Evolutionary conservation across 2,888 invertebrate genomes (phyloP).

Genomic region (Gortyna flavago): DNA sequence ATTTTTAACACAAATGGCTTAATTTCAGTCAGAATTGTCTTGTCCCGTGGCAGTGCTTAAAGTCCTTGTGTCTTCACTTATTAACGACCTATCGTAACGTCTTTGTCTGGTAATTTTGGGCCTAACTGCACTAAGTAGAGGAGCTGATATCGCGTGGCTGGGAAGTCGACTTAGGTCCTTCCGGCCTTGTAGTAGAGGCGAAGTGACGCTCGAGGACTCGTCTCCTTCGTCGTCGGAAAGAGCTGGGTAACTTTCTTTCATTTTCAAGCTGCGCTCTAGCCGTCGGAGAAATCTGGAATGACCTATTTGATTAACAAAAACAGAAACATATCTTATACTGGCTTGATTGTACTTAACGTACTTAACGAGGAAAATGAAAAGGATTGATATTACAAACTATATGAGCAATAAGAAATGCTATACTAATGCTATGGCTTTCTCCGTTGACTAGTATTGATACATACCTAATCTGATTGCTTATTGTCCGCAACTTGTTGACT

Average conservation of each 20-base stretch:
- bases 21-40: constrained; percentile 85
- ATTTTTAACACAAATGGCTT: constrained; percentile 21
- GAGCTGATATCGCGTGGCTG: constrained; percentile 85
- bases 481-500: constrained; percentile 92
- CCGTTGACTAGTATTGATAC: constrained; percentile 18
- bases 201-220: constrained; percentile 92
- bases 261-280: constrained; percentile 92
- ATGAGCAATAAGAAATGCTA: not conserved
- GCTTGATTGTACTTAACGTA: constrained; percentile 39
- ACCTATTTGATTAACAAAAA: constrained; percentile 62
- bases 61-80: constrained; percentile 85
- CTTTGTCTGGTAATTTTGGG: constrained; percentile 87
- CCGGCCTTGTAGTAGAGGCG: constrained; percentile 89
- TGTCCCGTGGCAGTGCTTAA: constrained; percentile 83
- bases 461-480: constrained; percentile 94
- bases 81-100: constrained; percentile 85
- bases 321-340: constrained; percentile 46
- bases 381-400: constrained; percentile 4
- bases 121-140: constrained; percentile 85
- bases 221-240: constrained; percentile 91
- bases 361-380: constrained; percentile 13
- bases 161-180: constrained; percentile 81
- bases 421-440: too few relatives aligned
- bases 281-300: constrained; percentile 92
- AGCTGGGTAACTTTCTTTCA: constrained; percentile 91